A percentile compares a stretch with the other conserved stretches of the same genome.
These are phyloP conservation scores for Rhopilema esculentum DNA, from an alignment of 30 jellyfish, hydroid and myxozoan genomes.

Conservation along the genomic window DNA sequence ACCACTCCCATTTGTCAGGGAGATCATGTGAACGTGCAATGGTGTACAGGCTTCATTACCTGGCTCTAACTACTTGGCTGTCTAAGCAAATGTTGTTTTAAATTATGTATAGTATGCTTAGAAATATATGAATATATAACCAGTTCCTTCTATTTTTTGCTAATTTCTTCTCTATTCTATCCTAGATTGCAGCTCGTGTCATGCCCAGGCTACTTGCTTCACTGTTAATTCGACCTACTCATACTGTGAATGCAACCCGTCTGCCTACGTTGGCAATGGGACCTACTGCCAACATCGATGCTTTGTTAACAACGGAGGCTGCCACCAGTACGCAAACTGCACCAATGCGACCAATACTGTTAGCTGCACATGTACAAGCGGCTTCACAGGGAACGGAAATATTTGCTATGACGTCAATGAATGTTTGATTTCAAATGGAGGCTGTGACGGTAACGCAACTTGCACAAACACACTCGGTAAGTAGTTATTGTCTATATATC, in stretches of 20 bases:
- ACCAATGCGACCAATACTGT: background rate
- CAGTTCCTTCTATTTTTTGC: too few relatives aligned
- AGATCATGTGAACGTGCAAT: too few relatives aligned
- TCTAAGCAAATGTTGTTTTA: too few relatives aligned
- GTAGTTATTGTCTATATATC: too few relatives aligned
- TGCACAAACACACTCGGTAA: conserved; percentile 40
- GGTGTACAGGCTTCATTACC: too few relatives aligned
- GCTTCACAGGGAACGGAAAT: conserved; percentile 13
- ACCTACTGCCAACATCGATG: conserved; percentile 58
- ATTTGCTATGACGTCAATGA: conserved; percentile 44
- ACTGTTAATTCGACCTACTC: background rate
- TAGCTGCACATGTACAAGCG: conserved; percentile 16
- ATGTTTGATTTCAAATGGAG: conserved; percentile 29
- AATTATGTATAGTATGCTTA: too few relatives aligned
- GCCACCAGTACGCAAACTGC: conserved; percentile 53
- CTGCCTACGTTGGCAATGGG: conserved; percentile 42
- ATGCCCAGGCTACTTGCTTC: background rate
- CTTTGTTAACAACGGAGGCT: conserved; percentile 2
- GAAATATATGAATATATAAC: too few relatives aligned
- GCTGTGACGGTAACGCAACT: conserved; percentile 33
- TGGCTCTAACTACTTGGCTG: too few relatives aligned
- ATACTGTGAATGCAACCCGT: conserved; percentile 71
- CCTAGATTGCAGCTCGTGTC: conserved; percentile 20
- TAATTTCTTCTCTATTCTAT: too few relatives aligned
- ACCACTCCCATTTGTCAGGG: too few relatives aligned